phyloP scores from a whole-genome alignment of 2,797 vertebrate genomes.

The Halcyon chelicuti region DNA sequence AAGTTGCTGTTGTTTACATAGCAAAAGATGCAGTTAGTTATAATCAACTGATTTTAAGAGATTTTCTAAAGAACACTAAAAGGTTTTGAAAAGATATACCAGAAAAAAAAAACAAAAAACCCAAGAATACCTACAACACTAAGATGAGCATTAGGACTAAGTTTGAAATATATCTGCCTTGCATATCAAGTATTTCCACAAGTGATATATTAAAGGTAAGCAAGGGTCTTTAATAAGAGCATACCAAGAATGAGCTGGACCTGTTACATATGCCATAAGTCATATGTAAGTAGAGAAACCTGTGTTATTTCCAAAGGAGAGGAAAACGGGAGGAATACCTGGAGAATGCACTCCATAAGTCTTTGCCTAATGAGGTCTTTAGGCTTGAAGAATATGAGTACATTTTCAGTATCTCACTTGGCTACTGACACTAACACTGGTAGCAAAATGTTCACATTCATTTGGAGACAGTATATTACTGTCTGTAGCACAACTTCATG shows the following conservation, averaged over 20 bases:
- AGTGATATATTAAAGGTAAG: background rate
- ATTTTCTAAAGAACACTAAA: background rate
- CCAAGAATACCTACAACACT: background rate
- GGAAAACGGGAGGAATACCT: background rate
- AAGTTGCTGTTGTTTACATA: conserved; percentile 24
- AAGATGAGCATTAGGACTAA: background rate
- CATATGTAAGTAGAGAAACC: background rate
- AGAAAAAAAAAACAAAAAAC: background rate
- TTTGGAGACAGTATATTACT: background rate
- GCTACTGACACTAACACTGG: background rate
- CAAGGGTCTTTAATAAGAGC: background rate
- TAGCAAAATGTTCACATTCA: background rate
- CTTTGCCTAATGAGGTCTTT: background rate
- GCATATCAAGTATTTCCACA: background rate
- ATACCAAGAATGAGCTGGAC: background rate
- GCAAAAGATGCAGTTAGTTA: conserved; percentile 5
- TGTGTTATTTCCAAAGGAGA: background rate
- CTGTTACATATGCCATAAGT: background rate
- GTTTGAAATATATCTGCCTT: background rate
- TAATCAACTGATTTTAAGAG: background rate
- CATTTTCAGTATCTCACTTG: background rate
- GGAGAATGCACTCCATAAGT: background rate
- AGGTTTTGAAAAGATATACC: background rate
- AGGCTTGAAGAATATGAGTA: background rate
- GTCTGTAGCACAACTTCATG: background rate